phyloP scores from a whole-genome alignment of 2,113 vertebrate genomes.

The Benitochromis conjunctus region DNA sequence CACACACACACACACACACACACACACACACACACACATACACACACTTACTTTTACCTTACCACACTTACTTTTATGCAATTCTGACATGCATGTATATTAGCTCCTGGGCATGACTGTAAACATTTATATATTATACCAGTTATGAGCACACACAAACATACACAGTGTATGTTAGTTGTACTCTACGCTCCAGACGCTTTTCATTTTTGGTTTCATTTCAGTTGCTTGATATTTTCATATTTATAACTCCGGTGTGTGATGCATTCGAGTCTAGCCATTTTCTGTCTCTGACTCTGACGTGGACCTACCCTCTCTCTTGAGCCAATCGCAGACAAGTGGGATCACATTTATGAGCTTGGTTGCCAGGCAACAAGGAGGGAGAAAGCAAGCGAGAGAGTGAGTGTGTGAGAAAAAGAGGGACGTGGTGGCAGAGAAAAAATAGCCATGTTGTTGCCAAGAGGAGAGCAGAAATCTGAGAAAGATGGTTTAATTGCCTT shows the following conservation, averaged over 20 bases:
- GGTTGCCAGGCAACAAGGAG: slow-evolving; percentile 73
- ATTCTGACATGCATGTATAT: neutral
- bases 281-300: slow-evolving; percentile 8
- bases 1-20: too few species aligned
- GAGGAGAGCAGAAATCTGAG: slow-evolving; percentile 54
- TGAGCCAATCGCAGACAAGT: slow-evolving; percentile 45
- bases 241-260: neutral
- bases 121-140: neutral
- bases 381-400: slow-evolving; percentile 2
- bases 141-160: neutral
- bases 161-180: neutral
- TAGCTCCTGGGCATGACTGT: neutral
- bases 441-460: slow-evolving; percentile 69
- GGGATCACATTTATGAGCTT: slow-evolving; percentile 55
- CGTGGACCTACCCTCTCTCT: neutral
- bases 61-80: neutral
- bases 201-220: neutral
- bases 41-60: neutral
- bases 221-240: neutral
- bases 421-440: slow-evolving; percentile 55
- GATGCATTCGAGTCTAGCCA: neutral
- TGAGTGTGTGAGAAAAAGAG: slow-evolving; percentile 39
- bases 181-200: neutral
- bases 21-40: too few species aligned
- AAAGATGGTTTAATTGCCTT: slow-evolving; percentile 45